Percentiles rank a stretch among this genome's conserved stretches.
Conservation (phyloP, 2,888 invertebrate species). For the Criorhina ranunculi region DNA sequence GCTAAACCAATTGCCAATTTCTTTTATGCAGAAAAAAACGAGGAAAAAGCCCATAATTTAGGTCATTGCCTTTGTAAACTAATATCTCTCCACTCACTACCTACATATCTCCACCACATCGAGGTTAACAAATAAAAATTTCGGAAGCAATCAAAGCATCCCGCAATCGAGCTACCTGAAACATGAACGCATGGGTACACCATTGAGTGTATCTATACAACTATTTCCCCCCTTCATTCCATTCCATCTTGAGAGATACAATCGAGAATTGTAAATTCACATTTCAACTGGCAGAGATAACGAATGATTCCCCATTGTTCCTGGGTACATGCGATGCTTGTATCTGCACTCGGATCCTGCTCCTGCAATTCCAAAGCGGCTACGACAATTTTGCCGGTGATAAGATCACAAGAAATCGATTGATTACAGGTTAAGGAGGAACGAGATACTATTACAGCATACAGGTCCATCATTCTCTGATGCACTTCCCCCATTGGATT, state of each 20-base stretch:
- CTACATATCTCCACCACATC: no score
- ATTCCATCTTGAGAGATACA: constrained; percentile 37
- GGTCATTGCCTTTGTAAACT: constrained; percentile 34
- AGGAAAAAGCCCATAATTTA: constrained; percentile 2
- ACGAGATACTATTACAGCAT: constrained; percentile 32
- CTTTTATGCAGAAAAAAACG: neutral
- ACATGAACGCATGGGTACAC: constrained; percentile 52
- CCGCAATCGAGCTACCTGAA: constrained; percentile 28
- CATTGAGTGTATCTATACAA: constrained; percentile 13
- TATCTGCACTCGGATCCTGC: constrained; percentile 12
- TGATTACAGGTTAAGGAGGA: constrained; percentile 72
- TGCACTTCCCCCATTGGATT: no score
- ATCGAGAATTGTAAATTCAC: constrained; percentile 71
- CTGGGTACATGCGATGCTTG: constrained; percentile 3
- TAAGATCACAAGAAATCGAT: constrained; percentile 73
- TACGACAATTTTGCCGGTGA: constrained; percentile 66
- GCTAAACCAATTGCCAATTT: neutral
- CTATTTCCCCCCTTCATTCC: neutral
- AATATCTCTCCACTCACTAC: constrained; percentile 19
- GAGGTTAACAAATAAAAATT: constrained; percentile 4
- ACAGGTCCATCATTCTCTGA: constrained; percentile 38
- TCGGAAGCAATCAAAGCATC: constrained; percentile 36
- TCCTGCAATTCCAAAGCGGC: constrained; percentile 40
- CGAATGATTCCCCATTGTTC: constrained; percentile 55
- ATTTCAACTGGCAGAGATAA: constrained; percentile 72